Evolutionary conservation across 1,140 invertebrate genomes (phyloP).

Genomic region (Orussus abietinus): DNA sequence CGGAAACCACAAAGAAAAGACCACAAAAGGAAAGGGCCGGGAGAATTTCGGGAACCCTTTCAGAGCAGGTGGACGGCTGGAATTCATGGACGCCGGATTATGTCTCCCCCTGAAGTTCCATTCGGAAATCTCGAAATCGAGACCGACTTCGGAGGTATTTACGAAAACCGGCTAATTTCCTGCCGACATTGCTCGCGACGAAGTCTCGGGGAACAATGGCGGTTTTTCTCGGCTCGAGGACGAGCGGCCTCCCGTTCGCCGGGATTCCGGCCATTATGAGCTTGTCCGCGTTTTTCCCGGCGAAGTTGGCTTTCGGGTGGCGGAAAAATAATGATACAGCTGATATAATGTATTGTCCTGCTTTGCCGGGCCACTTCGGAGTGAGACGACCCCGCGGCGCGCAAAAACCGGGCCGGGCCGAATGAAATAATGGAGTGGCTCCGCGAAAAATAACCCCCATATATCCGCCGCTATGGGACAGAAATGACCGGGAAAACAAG

Average conservation of each 20-base stretch:
- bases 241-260: constrained; percentile 18
- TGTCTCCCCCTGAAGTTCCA: too few relatives aligned
- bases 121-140: too few relatives aligned
- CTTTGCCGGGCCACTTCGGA: constrained; percentile 34
- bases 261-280: constrained; percentile 43
- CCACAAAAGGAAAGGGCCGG: too few relatives aligned
- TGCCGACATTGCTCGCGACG: too few relatives aligned
- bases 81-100: too few relatives aligned
- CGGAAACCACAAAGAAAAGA: too few relatives aligned
- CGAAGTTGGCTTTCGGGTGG: constrained; percentile 28
- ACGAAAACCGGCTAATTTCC: too few relatives aligned
- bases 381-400: constrained; percentile 25
- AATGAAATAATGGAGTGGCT: constrained; percentile 40
- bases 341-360: constrained; percentile 46
- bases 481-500: background rate
- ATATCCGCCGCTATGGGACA: constrained; percentile 19
- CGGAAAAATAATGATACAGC: constrained; percentile 46
- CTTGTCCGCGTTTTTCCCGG: constrained; percentile 36
- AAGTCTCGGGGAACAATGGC: too few relatives aligned
- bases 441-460: constrained; percentile 46
- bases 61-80: too few relatives aligned
- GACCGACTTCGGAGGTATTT: too few relatives aligned
- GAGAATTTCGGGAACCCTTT: too few relatives aligned
- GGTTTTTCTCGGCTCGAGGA: too few relatives aligned
- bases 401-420: constrained; percentile 22